These are phyloP conservation scores for Peromyscus maniculatus DNA, from an alignment of 2,113 vertebrate species.

Conservation along the genomic window DNA sequence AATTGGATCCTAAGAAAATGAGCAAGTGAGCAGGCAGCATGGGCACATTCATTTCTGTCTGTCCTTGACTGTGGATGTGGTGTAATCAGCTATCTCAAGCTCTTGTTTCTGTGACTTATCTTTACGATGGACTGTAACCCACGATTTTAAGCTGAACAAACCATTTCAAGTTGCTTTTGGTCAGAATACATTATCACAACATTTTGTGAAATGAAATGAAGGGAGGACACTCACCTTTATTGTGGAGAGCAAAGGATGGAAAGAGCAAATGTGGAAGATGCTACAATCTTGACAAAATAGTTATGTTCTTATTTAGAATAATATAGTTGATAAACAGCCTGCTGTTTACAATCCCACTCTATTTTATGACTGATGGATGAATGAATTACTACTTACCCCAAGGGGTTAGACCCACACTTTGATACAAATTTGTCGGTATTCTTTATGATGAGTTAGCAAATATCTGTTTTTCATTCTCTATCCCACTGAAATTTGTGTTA, in stretches of 20 bases:
- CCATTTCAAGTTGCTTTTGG: neutral
- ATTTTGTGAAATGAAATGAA: neutral
- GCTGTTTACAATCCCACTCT: neutral
- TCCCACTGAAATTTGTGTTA: neutral
- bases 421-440: neutral
- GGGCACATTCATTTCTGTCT: neutral
- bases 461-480: neutral
- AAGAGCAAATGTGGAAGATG: neutral
- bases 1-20: neutral
- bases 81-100: neutral
- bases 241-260: neutral
- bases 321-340: neutral
- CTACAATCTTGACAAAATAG: neutral
- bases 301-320: neutral
- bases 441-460: neutral
- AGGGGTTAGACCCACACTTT: neutral
- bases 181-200: neutral
- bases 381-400: neutral
- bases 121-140: neutral
- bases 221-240: neutral
- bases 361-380: neutral
- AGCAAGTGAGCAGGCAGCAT: neutral
- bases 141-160: neutral
- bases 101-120: neutral
- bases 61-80: neutral